Evolutionary conservation across 2,113 vertebrate genomes (phyloP), one percentile per base, ranked within the genome.

Genomic region (Ceyx melanurus): DNA sequence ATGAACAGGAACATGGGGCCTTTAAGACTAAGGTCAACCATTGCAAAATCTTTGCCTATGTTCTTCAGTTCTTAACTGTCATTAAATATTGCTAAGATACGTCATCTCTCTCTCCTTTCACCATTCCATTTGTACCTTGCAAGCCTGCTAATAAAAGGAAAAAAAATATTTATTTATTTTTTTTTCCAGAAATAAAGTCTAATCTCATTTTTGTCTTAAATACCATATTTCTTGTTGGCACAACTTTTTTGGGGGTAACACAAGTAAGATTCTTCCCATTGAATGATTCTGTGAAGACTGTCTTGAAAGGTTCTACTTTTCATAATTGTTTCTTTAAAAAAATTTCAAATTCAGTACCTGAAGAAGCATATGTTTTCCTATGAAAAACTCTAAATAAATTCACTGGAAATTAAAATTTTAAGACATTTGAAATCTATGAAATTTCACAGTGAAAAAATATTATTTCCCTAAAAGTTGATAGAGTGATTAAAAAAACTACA

Each of bases 391-490:
- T 19, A 64, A 51, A 87, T 62, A 87, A 79, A 93, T 82, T 85
- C 89, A 56, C 46, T 60, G 29, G 67, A 94, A 94, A 93, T 93
- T 65, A 85, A 26, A 82, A 77, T 82, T 92, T 70, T 56, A 73
- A 92, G 71, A 81, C 37, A 73, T n/a, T 90, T 94, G 12, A 28
- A 86, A 60, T 78, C 29, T 76, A 73, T 73, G 43, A 79, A 85
- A 87, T 92, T 91, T 58, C 64, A 80, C 86, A 66, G 45, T 6
- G 23, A 23, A 92, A 92, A 96, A 93, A 61, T 82, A 94, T 70
- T 92, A 85, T 33, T 76, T 85, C 60, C 77, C 64, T 62, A 80
- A 33, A 81, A 94, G n/a, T 56, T 93, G 92, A 86, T 43, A 89
- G 43, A 73, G 72, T 82, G 74, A 82, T 91, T 86, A 80, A 85